These are phyloP conservation scores for Copidosoma aretas DNA, from an alignment of 2,888 invertebrate genomes.

Conservation along the genomic window DNA sequence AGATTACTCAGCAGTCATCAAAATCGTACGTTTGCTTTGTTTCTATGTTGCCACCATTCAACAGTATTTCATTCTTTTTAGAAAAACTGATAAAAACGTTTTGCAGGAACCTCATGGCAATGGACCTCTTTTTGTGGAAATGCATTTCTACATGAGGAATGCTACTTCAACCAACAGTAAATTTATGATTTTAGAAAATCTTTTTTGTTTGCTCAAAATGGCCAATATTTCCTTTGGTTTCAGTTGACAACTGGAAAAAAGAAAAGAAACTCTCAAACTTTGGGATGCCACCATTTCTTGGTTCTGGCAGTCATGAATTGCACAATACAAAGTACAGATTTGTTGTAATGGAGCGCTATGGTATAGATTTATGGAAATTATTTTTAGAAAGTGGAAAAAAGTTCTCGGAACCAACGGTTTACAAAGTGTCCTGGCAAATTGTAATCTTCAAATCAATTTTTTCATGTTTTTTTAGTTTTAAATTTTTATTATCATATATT, in stretches of 20 bases:
- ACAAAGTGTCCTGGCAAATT: conserved; percentile 83
- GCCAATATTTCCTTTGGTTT: conserved; percentile 13
- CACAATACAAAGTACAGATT: conserved; percentile 85
- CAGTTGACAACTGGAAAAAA: conserved; percentile 77
- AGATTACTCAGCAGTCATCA: conserved; percentile 75
- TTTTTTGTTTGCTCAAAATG: conserved; percentile 5
- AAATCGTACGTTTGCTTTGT: conserved; percentile 73
- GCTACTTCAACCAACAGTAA: conserved; percentile 75
- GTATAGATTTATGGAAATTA: conserved; percentile 82
- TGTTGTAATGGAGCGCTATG: conserved; percentile 87
- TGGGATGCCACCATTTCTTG: conserved; percentile 85
- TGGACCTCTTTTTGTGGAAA: conserved; percentile 94
- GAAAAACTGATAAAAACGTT: conserved; percentile 15
- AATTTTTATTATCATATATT: conserved; percentile 17
- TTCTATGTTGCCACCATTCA: conserved; percentile 4
- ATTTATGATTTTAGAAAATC: conserved; percentile 47
- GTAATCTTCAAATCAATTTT: conserved; percentile 64
- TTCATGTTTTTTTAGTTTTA: background rate
- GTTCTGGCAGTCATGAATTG: conserved; percentile 82
- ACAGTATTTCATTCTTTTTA: background rate
- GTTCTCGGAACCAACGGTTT: conserved; percentile 78
- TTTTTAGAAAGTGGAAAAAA: conserved; percentile 72
- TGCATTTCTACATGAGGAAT: conserved; percentile 85
- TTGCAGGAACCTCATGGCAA: conserved; percentile 86
- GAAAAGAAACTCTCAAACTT: conserved; percentile 73